A percentile compares a stretch with the other conserved stretches of the same genome.
These are phyloP conservation scores for Propithecus perrieri DNA, from an alignment of 2,797 vertebrate genomes.

Conservation along the genomic window DNA sequence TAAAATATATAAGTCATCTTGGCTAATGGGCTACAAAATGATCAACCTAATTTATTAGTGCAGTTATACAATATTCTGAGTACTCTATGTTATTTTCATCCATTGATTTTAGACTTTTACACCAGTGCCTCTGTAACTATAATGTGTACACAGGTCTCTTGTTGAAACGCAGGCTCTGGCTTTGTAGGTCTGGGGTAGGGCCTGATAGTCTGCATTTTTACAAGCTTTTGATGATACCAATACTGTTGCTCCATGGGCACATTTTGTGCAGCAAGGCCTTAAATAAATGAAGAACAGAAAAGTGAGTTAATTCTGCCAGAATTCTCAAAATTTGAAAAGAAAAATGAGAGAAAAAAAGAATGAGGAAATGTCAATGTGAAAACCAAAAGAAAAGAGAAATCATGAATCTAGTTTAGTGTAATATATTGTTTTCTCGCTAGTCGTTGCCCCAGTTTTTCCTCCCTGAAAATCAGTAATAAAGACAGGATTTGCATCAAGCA, in stretches of 20 bases:
- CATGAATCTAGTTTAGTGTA: background rate
- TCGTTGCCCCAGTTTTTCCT: background rate
- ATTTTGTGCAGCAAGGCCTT: background rate
- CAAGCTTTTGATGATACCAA: background rate
- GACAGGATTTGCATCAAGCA: background rate
- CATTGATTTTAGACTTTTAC: background rate
- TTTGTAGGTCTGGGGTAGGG: background rate
- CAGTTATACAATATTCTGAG: background rate
- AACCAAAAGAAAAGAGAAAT: background rate
- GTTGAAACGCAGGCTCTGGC: background rate
- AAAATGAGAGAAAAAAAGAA: background rate
- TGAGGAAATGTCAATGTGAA: background rate
- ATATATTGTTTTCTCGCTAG: background rate
- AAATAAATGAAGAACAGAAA: slow-evolving; percentile 14
- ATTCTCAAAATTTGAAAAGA: background rate
- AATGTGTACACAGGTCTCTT: background rate
- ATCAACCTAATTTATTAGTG: background rate
- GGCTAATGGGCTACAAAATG: background rate
- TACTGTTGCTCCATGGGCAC: background rate
- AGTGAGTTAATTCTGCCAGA: background rate
- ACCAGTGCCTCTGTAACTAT: background rate
- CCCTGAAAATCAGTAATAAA: background rate
- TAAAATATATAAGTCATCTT: slow-evolving; percentile 22
- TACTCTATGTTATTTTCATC: background rate
- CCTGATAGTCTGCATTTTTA: background rate